Percentiles rank a stretch among this genome's conserved stretches.
Evolutionary conservation across 92 coral and sea anemone genomes (phyloP).

Genomic region (Meandrina meandrites): DNA sequence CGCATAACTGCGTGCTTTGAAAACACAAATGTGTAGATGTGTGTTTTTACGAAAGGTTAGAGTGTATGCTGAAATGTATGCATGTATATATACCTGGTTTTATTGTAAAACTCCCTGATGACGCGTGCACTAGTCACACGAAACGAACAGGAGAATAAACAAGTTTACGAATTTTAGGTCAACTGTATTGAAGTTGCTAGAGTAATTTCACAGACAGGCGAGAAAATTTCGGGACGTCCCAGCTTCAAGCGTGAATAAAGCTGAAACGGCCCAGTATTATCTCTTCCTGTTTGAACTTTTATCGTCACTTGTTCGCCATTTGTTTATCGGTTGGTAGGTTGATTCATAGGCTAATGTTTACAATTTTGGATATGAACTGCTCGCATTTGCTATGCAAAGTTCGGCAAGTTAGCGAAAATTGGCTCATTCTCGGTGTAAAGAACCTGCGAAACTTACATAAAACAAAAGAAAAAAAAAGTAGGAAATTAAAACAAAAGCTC

Average conservation of each 20-base stretch:
- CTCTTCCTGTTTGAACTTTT: background rate
- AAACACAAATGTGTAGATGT: background rate
- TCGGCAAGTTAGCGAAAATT: background rate
- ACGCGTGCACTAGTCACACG: background rate
- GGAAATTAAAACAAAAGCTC: background rate
- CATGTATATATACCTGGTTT: background rate
- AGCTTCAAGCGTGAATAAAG: no score
- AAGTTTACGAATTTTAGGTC: no score
- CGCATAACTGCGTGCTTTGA: background rate
- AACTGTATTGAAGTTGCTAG: no score
- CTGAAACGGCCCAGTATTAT: slow-evolving; percentile 1
- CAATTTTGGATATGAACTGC: background rate
- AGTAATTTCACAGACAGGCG: no score
- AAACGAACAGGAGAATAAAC: no score
- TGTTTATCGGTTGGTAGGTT: no score
- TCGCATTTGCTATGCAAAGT: background rate
- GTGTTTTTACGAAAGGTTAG: background rate
- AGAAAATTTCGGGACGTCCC: no score
- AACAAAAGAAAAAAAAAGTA: background rate
- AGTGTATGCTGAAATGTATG: background rate
- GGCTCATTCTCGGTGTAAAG: slow-evolving; percentile 1
- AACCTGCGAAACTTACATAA: background rate
- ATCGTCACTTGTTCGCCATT: no score
- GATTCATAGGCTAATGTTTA: no score
- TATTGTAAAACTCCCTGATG: background rate